Conservation (phyloP, 1,140 invertebrate genomes). For the Potamilus streckersoni region DNA sequence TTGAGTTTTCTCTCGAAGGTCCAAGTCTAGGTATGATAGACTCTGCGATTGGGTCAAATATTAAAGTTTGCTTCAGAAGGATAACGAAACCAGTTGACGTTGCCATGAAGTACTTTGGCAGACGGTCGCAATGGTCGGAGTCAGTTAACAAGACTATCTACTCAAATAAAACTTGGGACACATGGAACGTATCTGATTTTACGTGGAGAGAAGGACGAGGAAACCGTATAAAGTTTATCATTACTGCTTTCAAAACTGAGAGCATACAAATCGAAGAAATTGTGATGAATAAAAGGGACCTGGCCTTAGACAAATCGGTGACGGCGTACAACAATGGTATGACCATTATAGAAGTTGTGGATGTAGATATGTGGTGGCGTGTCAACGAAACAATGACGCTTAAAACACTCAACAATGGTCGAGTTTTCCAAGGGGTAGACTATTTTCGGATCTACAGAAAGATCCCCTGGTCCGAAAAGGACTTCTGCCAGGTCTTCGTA, state of each 20-base stretch:
- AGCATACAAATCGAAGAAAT: not conserved
- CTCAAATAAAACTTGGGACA: not conserved
- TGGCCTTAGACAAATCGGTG: not conserved
- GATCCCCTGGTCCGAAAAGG: constrained; percentile 23
- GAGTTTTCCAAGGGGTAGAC: constrained; percentile 4
- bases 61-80: constrained; percentile 8
- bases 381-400: constrained; percentile 32
- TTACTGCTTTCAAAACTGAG: not conserved
- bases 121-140: constrained; percentile 13
- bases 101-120: constrained; percentile 20
- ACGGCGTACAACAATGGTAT: constrained; percentile 21
- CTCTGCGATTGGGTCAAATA: constrained; percentile 35
- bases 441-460: constrained; percentile 34
- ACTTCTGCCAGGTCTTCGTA: constrained; percentile 44
- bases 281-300: not conserved
- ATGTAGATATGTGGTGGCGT: constrained; percentile 52
- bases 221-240: constrained; percentile 7
- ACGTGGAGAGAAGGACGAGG: constrained; percentile 30
- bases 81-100: constrained; percentile 5
- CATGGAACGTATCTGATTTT: constrained; percentile 34
- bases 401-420: constrained; percentile 10
- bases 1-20: constrained; percentile 7
- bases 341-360: constrained; percentile 38
- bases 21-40: constrained; percentile 29
- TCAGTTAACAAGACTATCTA: constrained; percentile 1